These are phyloP conservation scores for Podarcis lilfordi DNA, from an alignment of 2,797 vertebrate species.

Conservation along the genomic window DNA sequence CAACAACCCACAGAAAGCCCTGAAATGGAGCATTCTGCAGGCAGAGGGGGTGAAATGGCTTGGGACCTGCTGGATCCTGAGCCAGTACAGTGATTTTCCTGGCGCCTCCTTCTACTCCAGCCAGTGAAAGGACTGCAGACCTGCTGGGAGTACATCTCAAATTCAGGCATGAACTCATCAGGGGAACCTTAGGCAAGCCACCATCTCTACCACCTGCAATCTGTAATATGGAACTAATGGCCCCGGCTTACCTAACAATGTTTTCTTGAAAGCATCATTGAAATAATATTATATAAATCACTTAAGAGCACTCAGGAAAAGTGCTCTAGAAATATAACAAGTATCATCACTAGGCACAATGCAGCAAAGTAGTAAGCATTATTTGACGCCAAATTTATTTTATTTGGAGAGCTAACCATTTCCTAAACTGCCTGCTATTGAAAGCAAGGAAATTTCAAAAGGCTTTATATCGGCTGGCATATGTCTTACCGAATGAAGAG, in stretches of 20 bases:
- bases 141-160: background rate
- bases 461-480: background rate
- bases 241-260: background rate
- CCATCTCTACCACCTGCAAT: too few relatives aligned
- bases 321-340: background rate
- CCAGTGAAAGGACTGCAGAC: too few relatives aligned
- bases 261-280: background rate
- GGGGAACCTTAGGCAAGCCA: background rate
- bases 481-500: background rate
- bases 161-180: background rate
- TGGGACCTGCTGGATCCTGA: too few relatives aligned
- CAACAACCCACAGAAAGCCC: too few relatives aligned
- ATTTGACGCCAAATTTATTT: background rate
- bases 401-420: background rate
- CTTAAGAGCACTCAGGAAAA: background rate
- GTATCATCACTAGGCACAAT: background rate
- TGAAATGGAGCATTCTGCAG: too few relatives aligned
- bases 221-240: too few relatives aligned
- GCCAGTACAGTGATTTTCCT: too few relatives aligned
- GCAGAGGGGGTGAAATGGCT: too few relatives aligned
- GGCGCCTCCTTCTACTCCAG: too few relatives aligned
- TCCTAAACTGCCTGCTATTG: background rate
- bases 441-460: background rate
- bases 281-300: background rate
- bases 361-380: background rate